Conservation (phyloP, 2,888 invertebrate species). For the Diaphora mendica region DNA sequence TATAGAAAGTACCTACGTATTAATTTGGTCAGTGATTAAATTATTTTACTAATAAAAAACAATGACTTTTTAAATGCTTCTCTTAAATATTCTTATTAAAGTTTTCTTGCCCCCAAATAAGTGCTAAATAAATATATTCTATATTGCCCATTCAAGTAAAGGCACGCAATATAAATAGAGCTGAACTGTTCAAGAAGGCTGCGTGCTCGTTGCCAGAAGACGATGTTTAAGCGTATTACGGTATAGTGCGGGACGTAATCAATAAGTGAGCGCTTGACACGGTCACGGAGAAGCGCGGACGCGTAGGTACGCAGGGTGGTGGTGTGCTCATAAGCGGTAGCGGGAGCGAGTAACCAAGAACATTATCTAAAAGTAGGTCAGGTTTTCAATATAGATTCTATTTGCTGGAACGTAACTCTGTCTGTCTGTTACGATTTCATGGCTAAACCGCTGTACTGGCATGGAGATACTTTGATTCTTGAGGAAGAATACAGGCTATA, state of each 20-base stretch:
- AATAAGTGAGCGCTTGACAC: slow-evolving; percentile 82
- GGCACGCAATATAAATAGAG: slow-evolving; percentile 12
- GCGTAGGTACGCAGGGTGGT: slow-evolving; percentile 74
- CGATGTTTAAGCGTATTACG: slow-evolving; percentile 49
- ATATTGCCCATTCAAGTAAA: background rate
- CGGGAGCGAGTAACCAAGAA: slow-evolving; percentile 36
- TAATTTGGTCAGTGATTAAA: too few species aligned
- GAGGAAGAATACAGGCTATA: too few species aligned
- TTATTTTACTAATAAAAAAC: too few species aligned
- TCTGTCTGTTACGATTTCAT: too few species aligned
- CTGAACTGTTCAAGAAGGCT: slow-evolving; percentile 16
- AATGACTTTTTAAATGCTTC: too few species aligned
- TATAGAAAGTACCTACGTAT: too few species aligned
- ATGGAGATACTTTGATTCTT: too few species aligned
- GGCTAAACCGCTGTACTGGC: too few species aligned
- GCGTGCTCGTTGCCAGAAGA: slow-evolving; percentile 17
- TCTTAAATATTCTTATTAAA: too few species aligned
- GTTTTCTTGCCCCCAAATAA: background rate
- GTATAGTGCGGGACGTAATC: slow-evolving; percentile 69
- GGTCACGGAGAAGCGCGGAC: slow-evolving; percentile 81
- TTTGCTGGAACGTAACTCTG: background rate
- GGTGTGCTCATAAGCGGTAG: slow-evolving; percentile 45
- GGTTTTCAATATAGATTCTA: background rate
- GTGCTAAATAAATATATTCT: background rate
- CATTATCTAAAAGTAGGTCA: background rate